phyloP scores from a whole-genome alignment of 2,888 invertebrate species.

The Eristalis arbustorum region DNA sequence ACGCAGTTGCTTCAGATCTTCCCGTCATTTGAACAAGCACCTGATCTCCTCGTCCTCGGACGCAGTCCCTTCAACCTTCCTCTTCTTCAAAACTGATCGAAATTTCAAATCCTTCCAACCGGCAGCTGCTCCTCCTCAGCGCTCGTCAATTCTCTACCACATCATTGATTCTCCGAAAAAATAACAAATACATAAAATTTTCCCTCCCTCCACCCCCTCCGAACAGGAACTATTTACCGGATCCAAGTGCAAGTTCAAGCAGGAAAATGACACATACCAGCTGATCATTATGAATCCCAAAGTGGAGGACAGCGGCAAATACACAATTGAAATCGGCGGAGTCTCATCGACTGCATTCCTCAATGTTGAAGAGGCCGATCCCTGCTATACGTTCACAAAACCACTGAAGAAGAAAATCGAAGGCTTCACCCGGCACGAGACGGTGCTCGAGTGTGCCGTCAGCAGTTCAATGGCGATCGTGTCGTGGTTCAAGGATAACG shows the following conservation, averaged over 20 bases:
- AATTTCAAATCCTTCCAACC: no score
- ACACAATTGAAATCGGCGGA: conserved; percentile 96
- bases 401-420: conserved; percentile 92
- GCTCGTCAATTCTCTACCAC: no score
- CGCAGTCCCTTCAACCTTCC: no score
- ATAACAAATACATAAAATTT: neutral
- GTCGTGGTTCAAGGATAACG: conserved; percentile 94
- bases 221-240: conserved; percentile 95
- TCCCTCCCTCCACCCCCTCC: neutral
- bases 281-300: conserved; percentile 94
- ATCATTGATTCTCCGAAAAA: neutral
- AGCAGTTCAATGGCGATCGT: conserved; percentile 96
- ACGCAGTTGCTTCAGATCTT: no score
- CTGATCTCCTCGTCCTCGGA: no score
- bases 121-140: no score
- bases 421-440: conserved; percentile 95
- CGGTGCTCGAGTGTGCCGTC: conserved; percentile 94
- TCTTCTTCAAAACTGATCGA: no score
- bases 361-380: conserved; percentile 98
- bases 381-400: conserved; percentile 95
- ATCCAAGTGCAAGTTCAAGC: conserved; percentile 97
- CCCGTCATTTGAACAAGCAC: no score
- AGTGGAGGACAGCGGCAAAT: conserved; percentile 98
- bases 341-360: conserved; percentile 93
- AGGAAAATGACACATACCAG: conserved; percentile 94